Percentiles rank a stretch among this genome's conserved stretches.
phyloP scores from a whole-genome alignment of 92 coral and sea anemone species.

The Plumapathes pennacea region DNA sequence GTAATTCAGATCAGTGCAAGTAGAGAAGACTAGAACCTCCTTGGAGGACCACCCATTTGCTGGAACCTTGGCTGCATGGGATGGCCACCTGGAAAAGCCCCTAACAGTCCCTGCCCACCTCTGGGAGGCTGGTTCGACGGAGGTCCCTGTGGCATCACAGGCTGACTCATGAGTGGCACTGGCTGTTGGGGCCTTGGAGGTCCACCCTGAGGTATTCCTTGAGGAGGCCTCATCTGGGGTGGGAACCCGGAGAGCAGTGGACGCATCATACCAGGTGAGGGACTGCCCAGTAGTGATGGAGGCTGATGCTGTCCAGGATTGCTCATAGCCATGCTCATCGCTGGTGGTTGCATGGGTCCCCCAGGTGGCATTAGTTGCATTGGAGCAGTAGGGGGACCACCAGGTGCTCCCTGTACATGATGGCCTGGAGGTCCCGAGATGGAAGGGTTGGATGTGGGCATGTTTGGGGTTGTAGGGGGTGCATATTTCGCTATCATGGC shows the following conservation, averaged over 20 bases:
- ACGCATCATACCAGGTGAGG: slow-evolving; percentile 67
- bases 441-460: slow-evolving; percentile 74
- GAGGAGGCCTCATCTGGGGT: slow-evolving; percentile 43
- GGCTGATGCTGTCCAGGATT: slow-evolving; percentile 64
- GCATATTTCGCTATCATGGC: slow-evolving; percentile 82
- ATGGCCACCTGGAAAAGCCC: slow-evolving; percentile 55
- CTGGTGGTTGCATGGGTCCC: slow-evolving; percentile 31
- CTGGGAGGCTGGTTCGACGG: slow-evolving; percentile 5
- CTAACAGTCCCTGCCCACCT: slow-evolving; percentile 36
- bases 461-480: slow-evolving; percentile 77
- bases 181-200: too few relatives aligned
- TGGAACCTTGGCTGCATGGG: slow-evolving; percentile 45
- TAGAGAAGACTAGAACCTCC: slow-evolving; percentile 41
- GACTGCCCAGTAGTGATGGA: slow-evolving; percentile 75
- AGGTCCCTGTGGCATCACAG: background rate
- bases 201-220: slow-evolving; percentile 36
- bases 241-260: slow-evolving; percentile 55
- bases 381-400: slow-evolving; percentile 6
- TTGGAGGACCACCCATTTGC: slow-evolving; percentile 47
- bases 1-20: too few relatives aligned
- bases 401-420: slow-evolving; percentile 18
- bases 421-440: slow-evolving; percentile 53
- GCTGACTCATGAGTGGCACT: slow-evolving; percentile 26
- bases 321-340: slow-evolving; percentile 54
- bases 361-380: too few relatives aligned